Conservation (phyloP, 2,113 vertebrate species). For the Brachyhypopomus occidentalis region DNA sequence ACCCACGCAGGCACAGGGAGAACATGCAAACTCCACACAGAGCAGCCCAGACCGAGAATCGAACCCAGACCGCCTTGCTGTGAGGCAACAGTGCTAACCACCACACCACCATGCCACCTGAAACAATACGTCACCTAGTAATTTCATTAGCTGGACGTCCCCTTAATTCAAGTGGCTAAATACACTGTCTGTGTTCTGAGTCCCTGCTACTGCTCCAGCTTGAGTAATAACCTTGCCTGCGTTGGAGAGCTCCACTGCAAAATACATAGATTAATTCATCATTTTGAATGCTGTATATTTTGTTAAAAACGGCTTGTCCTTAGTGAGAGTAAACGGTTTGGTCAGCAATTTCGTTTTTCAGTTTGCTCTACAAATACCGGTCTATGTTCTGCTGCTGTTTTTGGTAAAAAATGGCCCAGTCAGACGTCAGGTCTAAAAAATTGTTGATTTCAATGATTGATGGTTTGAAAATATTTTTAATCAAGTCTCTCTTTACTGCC, state of each 20-base stretch:
- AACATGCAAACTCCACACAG: too few relatives aligned
- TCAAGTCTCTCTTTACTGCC: conserved; percentile 46
- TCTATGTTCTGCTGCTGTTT: conserved; percentile 44
- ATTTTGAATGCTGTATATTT: conserved; percentile 48
- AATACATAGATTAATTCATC: conserved; percentile 8
- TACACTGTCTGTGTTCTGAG: not conserved
- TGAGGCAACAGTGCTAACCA: too few relatives aligned
- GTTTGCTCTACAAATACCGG: not conserved
- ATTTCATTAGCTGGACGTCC: not conserved
- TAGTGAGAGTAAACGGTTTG: conserved; percentile 36
- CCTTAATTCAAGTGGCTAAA: not conserved
- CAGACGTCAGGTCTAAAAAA: conserved; percentile 49
- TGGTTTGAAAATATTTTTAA: conserved; percentile 59
- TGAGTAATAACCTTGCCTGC: not conserved
- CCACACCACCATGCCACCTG: too few relatives aligned
- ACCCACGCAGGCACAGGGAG: too few relatives aligned
- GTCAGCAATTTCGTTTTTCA: conserved; percentile 33
- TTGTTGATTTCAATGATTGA: conserved; percentile 55
- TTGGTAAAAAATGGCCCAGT: conserved; percentile 39
- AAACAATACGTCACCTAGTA: not conserved
- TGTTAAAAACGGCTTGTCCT: conserved; percentile 45
- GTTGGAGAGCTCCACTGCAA: not conserved
- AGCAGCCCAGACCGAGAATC: too few relatives aligned
- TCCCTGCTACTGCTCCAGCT: conserved; percentile 13
- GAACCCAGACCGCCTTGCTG: too few relatives aligned